Percentiles rank a stretch among this genome's conserved stretches.
Conservation (phyloP, 2,113 vertebrate species). For the Elachura formosa region DNA sequence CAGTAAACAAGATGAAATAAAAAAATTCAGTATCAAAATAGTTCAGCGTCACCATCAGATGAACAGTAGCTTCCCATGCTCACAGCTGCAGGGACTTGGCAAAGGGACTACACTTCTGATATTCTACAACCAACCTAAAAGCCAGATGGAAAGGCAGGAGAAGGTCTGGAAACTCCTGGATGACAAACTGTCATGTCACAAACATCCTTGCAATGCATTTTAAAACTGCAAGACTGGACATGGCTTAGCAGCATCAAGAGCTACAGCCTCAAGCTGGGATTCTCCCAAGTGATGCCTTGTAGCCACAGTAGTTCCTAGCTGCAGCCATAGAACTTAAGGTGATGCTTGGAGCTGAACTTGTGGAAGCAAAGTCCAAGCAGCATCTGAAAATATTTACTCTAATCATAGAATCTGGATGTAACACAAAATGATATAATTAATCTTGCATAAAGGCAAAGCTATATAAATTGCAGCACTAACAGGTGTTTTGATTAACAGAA, state of each 20-base stretch:
- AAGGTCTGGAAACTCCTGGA: neutral
- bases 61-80: neutral
- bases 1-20: neutral
- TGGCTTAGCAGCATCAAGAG: neutral
- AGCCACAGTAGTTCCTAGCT: neutral
- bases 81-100: neutral
- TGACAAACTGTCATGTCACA: neutral
- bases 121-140: neutral
- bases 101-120: neutral
- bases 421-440: neutral
- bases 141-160: conserved; percentile 16
- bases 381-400: neutral
- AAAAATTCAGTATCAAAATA: neutral
- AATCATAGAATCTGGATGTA: neutral
- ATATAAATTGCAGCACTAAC: neutral
- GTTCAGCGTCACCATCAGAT: neutral
- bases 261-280: neutral
- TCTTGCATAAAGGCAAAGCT: neutral
- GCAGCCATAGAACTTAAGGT: neutral
- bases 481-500: neutral
- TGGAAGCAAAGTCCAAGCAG: neutral
- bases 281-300: neutral
- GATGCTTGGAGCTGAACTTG: neutral
- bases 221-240: neutral
- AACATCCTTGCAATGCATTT: neutral